Conservation (phyloP, 2,888 invertebrate species). For the Trilocha varians region DNA sequence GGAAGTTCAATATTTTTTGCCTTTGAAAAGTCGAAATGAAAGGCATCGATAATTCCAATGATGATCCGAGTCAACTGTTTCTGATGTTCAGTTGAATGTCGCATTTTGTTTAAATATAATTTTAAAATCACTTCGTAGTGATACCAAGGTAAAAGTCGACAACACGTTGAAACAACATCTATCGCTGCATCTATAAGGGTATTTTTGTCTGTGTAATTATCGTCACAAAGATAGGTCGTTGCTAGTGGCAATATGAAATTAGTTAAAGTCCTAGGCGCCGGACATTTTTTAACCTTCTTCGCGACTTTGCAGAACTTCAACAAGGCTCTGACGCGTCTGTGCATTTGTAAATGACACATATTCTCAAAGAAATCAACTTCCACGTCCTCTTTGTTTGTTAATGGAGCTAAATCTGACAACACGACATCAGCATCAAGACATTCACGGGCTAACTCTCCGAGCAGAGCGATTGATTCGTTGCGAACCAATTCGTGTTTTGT, state of each 20-base stretch:
- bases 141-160: conserved; percentile 88
- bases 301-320: conserved; percentile 80
- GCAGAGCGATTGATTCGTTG: conserved; percentile 83
- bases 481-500: conserved; percentile 80
- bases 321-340: conserved; percentile 88
- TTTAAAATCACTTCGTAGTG: conserved; percentile 89
- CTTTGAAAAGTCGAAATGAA: conserved; percentile 90
- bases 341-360: conserved; percentile 88
- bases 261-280: conserved; percentile 81
- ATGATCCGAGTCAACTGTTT: conserved; percentile 86
- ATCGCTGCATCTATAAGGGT: conserved; percentile 88
- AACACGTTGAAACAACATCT: conserved; percentile 83
- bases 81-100: conserved; percentile 81
- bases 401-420: conserved; percentile 78
- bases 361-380: conserved; percentile 98
- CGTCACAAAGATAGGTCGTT: conserved; percentile 84
- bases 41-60: conserved; percentile 87
- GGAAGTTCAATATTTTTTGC: conserved; percentile 52
- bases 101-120: conserved; percentile 84
- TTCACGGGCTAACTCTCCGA: conserved; percentile 84
- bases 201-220: conserved; percentile 83
- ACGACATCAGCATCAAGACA: conserved; percentile 81
- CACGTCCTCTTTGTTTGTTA: conserved; percentile 79
- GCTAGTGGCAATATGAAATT: conserved; percentile 90
- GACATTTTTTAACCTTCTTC: conserved; percentile 73